Conservation (phyloP, 2,797 vertebrate species). For the Fundulus diaphanus region DNA sequence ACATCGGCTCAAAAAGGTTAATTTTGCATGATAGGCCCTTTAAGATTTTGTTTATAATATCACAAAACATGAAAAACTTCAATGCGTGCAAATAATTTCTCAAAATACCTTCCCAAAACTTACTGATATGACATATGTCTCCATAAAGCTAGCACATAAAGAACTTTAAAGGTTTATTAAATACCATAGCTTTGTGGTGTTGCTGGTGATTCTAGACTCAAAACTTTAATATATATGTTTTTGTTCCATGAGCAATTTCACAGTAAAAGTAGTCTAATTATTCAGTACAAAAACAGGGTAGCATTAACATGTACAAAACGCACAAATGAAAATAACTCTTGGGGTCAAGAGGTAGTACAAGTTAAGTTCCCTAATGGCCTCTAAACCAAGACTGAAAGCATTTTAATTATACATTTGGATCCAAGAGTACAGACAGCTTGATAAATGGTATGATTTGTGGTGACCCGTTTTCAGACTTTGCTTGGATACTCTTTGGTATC, state of each 20-base stretch:
- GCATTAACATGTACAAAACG: not conserved
- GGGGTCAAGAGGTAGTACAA: constrained; percentile 49
- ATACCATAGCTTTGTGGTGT: not conserved
- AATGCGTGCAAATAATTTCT: not conserved
- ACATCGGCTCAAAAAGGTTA: no score
- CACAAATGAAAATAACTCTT: constrained; percentile 12
- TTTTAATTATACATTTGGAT: constrained; percentile 61
- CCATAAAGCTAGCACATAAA: not conserved
- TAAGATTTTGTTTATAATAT: not conserved
- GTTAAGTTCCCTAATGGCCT: constrained; percentile 61
- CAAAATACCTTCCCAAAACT: not conserved
- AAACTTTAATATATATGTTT: not conserved
- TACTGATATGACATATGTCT: not conserved
- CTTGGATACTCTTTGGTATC: constrained; percentile 33
- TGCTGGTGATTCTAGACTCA: not conserved
- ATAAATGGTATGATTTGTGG: constrained; percentile 61
- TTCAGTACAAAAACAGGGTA: not conserved
- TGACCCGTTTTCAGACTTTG: constrained; percentile 35
- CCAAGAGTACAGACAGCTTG: constrained; percentile 34
- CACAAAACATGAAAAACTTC: not conserved
- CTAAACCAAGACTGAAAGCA: constrained; percentile 54
- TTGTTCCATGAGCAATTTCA: not conserved
- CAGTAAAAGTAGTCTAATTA: not conserved
- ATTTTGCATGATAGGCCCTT: no score
- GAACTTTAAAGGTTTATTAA: not conserved